These are phyloP conservation scores for Dichetophora obliterata DNA, from an alignment of 2,888 invertebrate genomes.

Conservation along the genomic window DNA sequence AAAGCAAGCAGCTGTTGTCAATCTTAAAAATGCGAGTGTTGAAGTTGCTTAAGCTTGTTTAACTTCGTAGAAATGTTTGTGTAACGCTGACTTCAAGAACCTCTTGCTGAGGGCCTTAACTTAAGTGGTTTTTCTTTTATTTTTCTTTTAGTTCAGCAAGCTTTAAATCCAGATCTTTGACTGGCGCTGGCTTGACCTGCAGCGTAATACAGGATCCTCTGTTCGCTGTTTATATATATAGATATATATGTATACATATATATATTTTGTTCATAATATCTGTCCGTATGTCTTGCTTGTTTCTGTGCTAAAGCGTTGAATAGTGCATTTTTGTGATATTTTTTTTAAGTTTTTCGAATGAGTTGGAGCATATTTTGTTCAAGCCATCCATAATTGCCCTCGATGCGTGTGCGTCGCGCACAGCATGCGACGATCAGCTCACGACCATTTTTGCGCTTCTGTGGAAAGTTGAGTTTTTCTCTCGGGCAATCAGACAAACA, in stretches of 20 bases:
- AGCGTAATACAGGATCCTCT: conserved; percentile 37
- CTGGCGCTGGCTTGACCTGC: conserved; percentile 10
- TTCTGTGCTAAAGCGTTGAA: background rate
- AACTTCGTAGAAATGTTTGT: background rate
- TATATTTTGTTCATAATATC: background rate
- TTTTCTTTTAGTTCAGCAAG: background rate
- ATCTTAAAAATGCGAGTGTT: background rate
- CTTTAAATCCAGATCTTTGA: background rate
- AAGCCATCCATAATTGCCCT: conserved; percentile 36
- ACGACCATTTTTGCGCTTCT: conserved; percentile 35
- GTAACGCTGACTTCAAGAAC: background rate
- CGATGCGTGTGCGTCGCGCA: conserved; percentile 37
- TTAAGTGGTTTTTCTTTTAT: background rate
- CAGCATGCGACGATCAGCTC: conserved; percentile 31
- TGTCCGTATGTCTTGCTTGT: background rate
- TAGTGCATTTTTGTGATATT: background rate
- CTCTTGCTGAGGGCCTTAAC: background rate
- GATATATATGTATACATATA: too few species aligned
- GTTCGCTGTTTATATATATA: too few species aligned
- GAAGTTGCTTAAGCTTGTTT: too few species aligned
- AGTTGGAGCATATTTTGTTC: conserved; percentile 7
- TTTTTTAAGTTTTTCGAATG: background rate
- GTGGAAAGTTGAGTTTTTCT: conserved; percentile 12
- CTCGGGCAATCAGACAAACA: background rate
- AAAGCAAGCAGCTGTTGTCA: conserved; percentile 5